Evolutionary conservation across 2,888 invertebrate species (phyloP), one percentile per base, ranked within the genome.

Genomic region (Lycia hirtaria): DNA sequence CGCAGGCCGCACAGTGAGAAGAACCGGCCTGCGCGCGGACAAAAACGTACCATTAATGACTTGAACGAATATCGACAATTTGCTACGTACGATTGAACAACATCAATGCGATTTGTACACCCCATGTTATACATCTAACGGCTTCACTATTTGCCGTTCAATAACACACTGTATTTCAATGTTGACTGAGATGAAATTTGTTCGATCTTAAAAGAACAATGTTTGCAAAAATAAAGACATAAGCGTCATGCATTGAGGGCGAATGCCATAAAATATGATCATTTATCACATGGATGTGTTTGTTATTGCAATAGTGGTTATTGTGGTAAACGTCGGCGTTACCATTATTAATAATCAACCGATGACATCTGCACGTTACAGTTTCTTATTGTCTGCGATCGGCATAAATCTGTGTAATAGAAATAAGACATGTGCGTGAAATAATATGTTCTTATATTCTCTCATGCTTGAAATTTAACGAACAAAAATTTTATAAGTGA

Each of bases 31-130:
- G 64, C 63, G 59, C 51, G 37, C 56, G 72, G 74, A 78, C 81
- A 83, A 83, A 85, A 87, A 81, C 80, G 69, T 65, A 62, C 78
- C 78, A 80, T 83, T 87, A 88, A 88, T 85, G 86, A 88, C 80
- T 81, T 64, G 62, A 75, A 69, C 82, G 76, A 80, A 82, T 81
- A 90, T 89, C 88, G 88, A 87, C 88, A 88, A 91, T 91, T 91
- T 87, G 88, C 83, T 88, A 81, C 89, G 84, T 88, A 64, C 91
- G 89, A 92, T 91, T 91, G 87, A 88, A 78, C 88, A 83, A 66
- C 78, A 77, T 89, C 88, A 89, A 91, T 89, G 81, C 84, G 72
- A 84, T 85, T 80, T 81, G 63, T 77, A 74, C 84, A 83, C 88
- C 89, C 88, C 73, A 81, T 71, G 68, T 67, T 73, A 62, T 60